Evolutionary conservation across 2,888 invertebrate species (phyloP).

Genomic region (Acleris laterana): DNA sequence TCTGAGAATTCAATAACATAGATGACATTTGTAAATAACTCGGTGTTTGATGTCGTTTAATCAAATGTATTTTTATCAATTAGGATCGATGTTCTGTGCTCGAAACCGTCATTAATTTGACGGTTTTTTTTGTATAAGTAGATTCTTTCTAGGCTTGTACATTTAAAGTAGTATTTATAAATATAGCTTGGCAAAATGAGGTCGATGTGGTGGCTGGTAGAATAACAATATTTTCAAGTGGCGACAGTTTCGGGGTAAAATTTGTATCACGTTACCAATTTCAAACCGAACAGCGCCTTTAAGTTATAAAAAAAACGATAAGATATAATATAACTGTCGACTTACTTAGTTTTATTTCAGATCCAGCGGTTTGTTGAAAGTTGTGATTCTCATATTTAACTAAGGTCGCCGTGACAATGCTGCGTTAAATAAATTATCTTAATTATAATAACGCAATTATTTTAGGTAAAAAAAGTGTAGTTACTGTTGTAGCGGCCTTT

Average conservation of each 20-base stretch:
- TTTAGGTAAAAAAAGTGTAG: conserved; percentile 39
- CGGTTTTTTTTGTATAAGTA: conserved; percentile 47
- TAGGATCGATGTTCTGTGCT: conserved; percentile 61
- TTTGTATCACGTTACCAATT: no score
- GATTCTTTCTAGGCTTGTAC: conserved; percentile 45
- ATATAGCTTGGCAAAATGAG: no score
- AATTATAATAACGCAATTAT: conserved; percentile 39
- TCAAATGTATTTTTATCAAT: conserved; percentile 29
- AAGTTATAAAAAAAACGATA: no score
- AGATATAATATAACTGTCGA: conserved; percentile 43
- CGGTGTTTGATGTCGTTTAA: conserved; percentile 25
- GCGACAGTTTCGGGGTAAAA: no score
- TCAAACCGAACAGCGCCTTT: no score
- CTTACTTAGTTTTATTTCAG: conserved; percentile 31
- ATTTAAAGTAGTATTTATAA: conserved; percentile 38
- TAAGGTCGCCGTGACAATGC: conserved; percentile 42
- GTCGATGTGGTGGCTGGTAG: no score
- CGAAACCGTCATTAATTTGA: conserved; percentile 50
- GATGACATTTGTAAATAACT: conserved; percentile 56
- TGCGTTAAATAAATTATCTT: conserved; percentile 8
- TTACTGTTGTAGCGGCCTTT: conserved; percentile 39
- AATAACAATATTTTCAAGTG: no score
- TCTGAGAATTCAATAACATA: conserved; percentile 29
- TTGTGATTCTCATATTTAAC: conserved; percentile 46
- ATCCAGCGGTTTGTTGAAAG: conserved; percentile 43